Evolutionary conservation across 2,113 vertebrate species (phyloP).

Genomic region (Pseudorhombus dupliciocellatus): DNA sequence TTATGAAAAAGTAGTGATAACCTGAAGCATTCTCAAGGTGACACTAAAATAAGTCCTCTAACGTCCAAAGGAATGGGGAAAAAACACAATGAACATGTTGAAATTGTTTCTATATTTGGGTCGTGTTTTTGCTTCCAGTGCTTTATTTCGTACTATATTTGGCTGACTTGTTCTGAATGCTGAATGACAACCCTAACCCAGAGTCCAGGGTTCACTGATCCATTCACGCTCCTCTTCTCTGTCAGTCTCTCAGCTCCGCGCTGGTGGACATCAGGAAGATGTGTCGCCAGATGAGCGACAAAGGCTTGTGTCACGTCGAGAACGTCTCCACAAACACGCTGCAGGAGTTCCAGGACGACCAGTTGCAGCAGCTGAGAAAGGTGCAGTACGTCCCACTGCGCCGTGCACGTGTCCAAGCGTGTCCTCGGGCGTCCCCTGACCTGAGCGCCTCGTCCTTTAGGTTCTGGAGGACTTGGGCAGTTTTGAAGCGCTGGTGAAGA

Average conservation of each 20-base stretch:
- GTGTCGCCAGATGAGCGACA: constrained; percentile 82
- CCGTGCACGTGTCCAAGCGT: neutral
- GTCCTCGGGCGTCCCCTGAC: neutral
- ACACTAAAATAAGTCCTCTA: too few relatives aligned
- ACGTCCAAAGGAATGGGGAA: too few relatives aligned
- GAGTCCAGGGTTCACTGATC: too few relatives aligned
- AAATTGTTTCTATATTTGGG: too few relatives aligned
- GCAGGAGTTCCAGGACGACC: constrained; percentile 79
- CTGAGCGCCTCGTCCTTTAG: too few relatives aligned
- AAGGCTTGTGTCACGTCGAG: constrained; percentile 81
- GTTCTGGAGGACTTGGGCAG: constrained; percentile 72
- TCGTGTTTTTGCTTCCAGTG: too few relatives aligned
- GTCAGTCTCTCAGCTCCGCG: constrained; percentile 83
- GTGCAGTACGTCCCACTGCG: constrained; percentile 55
- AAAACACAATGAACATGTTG: too few relatives aligned
- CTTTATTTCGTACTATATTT: too few relatives aligned
- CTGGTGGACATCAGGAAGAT: constrained; percentile 85
- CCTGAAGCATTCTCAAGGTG: too few relatives aligned
- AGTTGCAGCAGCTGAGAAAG: constrained; percentile 79
- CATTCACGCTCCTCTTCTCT: too few relatives aligned
- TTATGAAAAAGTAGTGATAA: neutral
- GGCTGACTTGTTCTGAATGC: too few relatives aligned
- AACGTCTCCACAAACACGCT: constrained; percentile 82
- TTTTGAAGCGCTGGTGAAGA: constrained; percentile 84
- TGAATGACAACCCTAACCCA: too few relatives aligned